Evolutionary conservation across 2,113 vertebrate genomes (phyloP).

Genomic region (Silurus meridionalis): DNA sequence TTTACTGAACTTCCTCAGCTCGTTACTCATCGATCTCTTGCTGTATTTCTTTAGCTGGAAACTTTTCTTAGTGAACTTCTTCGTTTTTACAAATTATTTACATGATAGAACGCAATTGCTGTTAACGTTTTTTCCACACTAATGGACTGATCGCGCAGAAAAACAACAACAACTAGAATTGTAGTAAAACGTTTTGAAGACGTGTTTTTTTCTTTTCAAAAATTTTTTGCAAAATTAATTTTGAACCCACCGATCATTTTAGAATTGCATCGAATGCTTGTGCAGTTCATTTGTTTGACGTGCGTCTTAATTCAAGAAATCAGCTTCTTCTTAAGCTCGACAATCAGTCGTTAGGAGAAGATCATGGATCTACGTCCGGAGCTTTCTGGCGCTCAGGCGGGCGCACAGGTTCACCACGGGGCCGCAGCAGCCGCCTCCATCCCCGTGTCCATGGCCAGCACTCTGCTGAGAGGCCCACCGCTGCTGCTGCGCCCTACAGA

Average conservation of each 20-base stretch:
- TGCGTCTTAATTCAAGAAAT: constrained; percentile 3
- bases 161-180: background rate
- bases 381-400: constrained; percentile 76
- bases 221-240: background rate
- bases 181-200: background rate
- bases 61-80: background rate
- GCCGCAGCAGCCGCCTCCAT: constrained; percentile 77
- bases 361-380: constrained; percentile 90
- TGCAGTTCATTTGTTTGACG: background rate
- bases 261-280: constrained; percentile 19
- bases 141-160: constrained; percentile 45
- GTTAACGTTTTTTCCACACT: background rate
- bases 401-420: constrained; percentile 76
- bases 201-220: background rate
- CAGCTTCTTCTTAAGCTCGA: constrained; percentile 27
- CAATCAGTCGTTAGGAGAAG: constrained; percentile 11
- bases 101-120: background rate
- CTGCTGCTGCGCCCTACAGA: constrained; percentile 87
- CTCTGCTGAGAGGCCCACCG: constrained; percentile 84
- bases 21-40: constrained; percentile 9
- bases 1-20: constrained; percentile 11
- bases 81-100: background rate
- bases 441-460: constrained; percentile 89
- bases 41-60: constrained; percentile 22
- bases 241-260: background rate